Conservation (phyloP, 2,113 vertebrate species). For the Tringa solitaria region DNA sequence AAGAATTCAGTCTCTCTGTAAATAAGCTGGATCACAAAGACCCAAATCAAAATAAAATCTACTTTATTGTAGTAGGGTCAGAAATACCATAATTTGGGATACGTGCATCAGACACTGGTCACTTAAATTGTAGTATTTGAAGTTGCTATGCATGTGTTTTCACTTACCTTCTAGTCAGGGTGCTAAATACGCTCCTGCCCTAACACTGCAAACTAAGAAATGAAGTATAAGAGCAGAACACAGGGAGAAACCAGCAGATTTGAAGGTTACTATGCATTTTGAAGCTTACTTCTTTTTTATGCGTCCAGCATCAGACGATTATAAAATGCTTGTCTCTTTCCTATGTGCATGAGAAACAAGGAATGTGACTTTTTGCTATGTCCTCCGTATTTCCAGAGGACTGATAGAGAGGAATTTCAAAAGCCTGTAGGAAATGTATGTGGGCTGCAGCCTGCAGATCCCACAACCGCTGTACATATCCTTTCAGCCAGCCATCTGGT, state of each 20-base stretch:
- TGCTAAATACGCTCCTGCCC: not conserved
- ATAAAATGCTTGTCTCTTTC: not conserved
- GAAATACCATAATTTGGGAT: not conserved
- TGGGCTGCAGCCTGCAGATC: conserved; percentile 7
- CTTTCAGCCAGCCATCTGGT: not conserved
- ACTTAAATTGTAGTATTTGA: not conserved
- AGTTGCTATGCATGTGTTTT: not conserved
- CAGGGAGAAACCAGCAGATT: not conserved
- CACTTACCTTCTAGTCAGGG: not conserved
- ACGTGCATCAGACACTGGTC: not conserved
- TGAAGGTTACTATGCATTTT: not conserved
- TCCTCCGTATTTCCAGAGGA: not conserved
- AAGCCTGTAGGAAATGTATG: not conserved
- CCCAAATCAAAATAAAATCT: not conserved
- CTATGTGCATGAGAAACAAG: not conserved
- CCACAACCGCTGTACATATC: not conserved
- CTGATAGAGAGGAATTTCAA: not conserved
- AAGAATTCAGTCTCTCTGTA: not conserved
- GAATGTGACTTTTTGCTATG: not conserved
- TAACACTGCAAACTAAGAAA: not conserved
- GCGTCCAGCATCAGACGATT: not conserved
- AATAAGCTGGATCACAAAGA: not conserved
- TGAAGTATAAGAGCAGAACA: not conserved
- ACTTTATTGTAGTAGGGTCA: not conserved
- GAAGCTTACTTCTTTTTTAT: not conserved